A percentile compares a stretch with the other conserved stretches of the same genome.
Conservation (phyloP, 2,797 vertebrate species). For the Anolis apletophallus region DNA sequence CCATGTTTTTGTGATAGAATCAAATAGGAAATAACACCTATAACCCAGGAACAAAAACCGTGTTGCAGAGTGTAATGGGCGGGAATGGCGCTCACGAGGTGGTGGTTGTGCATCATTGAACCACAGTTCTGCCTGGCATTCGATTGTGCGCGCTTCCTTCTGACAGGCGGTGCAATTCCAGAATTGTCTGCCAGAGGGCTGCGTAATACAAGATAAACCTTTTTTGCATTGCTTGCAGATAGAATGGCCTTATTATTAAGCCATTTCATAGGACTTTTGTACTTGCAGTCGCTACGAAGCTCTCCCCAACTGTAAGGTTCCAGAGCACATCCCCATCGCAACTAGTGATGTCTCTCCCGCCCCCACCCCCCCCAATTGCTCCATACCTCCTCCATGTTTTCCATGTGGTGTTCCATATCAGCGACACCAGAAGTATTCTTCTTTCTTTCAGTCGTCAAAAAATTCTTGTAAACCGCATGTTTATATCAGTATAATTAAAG, state of each 20-base stretch:
- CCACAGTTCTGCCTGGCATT: no score
- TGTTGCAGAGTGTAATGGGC: no score
- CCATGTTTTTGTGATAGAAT: no score
- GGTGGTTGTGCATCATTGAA: no score
- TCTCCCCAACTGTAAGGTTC: neutral
- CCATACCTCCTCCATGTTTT: no score
- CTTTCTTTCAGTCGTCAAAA: neutral
- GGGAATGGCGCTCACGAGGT: no score
- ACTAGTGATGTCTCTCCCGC: neutral
- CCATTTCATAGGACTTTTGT: neutral
- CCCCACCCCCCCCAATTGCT: no score
- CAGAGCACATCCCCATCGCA: neutral
- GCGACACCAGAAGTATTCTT: no score
- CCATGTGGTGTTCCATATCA: neutral
- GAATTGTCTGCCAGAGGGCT: slow-evolving; percentile 5
- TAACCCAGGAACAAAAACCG: no score
- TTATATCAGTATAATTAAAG: neutral
- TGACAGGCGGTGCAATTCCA: neutral
- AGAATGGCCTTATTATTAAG: neutral
- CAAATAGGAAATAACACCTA: no score
- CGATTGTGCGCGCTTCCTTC: neutral
- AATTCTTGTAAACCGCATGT: neutral
- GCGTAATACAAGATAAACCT: neutral
- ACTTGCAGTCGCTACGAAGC: neutral
- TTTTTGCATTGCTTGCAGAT: neutral